Evolutionary conservation across 2,113 vertebrate species (phyloP).

Genomic region (Uria lomvia): DNA sequence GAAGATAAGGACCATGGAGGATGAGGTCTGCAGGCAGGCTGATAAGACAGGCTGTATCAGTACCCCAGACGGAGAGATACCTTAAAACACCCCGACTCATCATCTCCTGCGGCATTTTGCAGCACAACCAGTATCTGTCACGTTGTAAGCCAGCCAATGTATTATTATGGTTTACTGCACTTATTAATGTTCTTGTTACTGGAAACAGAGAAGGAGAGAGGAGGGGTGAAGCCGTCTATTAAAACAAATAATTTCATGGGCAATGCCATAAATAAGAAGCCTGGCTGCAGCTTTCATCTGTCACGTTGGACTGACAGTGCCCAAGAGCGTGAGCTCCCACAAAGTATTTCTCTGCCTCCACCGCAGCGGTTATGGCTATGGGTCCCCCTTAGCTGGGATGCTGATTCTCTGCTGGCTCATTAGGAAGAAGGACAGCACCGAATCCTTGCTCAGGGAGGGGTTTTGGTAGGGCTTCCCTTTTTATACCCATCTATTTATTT

Average conservation of each 20-base stretch:
- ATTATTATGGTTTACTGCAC: background rate
- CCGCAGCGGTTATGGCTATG: fast-evolving
- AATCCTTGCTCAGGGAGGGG: background rate
- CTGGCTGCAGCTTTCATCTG: background rate
- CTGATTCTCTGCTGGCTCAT: background rate
- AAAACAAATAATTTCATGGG: background rate
- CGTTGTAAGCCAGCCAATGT: fast-evolving
- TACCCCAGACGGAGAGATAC: background rate
- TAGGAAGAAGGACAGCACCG: background rate
- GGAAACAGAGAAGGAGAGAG: background rate
- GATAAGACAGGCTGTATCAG: background rate
- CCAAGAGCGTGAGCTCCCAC: background rate
- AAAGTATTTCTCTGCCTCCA: background rate
- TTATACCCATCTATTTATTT: background rate
- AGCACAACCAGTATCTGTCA: background rate
- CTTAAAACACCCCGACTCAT: background rate
- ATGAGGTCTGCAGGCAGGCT: background rate
- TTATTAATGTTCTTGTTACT: background rate
- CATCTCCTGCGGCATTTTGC: background rate
- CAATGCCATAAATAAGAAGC: background rate
- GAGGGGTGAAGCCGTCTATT: background rate
- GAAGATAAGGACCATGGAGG: background rate
- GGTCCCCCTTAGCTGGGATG: fast-evolving
- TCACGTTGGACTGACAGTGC: background rate
- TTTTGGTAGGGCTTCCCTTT: background rate